A percentile compares a stretch with the other conserved stretches of the same genome.
Evolutionary conservation across 2,113 vertebrate genomes (phyloP).

Genomic region (Climacteris rufus): DNA sequence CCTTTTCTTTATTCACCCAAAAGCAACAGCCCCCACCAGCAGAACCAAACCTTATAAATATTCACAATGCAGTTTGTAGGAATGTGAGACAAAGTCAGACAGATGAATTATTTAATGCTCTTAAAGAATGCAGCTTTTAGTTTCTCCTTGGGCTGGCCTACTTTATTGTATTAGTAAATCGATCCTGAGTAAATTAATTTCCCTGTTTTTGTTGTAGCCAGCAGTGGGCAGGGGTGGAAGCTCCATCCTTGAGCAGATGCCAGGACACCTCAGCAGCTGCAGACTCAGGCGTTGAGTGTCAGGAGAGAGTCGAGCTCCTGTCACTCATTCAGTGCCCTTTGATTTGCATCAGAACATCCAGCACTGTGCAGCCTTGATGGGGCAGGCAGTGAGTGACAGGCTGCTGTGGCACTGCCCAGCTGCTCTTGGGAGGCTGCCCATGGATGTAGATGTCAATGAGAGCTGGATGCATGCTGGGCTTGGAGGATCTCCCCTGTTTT

Average conservation of each 20-base stretch:
- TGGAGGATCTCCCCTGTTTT: neutral
- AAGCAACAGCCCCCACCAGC: neutral
- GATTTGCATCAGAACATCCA: neutral
- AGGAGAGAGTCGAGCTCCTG: neutral
- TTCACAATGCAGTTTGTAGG: neutral
- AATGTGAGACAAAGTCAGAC: slow-evolving; percentile 31
- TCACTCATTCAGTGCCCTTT: neutral
- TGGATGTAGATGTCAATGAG: neutral
- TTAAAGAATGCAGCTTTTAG: slow-evolving; percentile 34
- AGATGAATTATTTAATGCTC: slow-evolving; percentile 61
- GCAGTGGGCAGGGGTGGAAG: neutral
- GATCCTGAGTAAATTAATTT: slow-evolving; percentile 49
- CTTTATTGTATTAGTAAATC: slow-evolving; percentile 14
- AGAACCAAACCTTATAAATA: slow-evolving; percentile 16
- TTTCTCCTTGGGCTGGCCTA: neutral
- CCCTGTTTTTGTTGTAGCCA: neutral
- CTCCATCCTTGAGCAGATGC: neutral
- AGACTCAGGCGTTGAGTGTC: fast-evolving
- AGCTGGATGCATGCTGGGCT: fast-evolving
- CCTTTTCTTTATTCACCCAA: neutral
- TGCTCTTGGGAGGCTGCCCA: neutral
- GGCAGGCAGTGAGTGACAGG: neutral
- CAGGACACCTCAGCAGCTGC: neutral
- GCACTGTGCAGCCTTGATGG: neutral
- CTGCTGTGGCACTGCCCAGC: neutral